A percentile compares a stretch with the other conserved stretches of the same genome.
These are phyloP conservation scores for Sorex araneus DNA, from an alignment of 2,113 vertebrate genomes.

Conservation along the genomic window DNA sequence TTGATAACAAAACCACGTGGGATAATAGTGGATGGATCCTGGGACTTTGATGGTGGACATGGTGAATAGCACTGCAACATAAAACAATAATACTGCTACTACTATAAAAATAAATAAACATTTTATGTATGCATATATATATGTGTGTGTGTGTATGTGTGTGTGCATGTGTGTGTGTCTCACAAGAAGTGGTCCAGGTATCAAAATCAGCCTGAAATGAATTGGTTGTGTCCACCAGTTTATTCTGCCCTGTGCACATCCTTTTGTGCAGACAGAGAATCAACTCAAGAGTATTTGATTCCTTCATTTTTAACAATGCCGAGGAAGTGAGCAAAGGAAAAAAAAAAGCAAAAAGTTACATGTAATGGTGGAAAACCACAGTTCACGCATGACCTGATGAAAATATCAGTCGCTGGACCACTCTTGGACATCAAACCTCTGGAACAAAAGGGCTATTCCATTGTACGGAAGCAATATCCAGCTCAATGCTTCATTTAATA, in stretches of 20 bases:
- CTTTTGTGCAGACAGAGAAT: not conserved
- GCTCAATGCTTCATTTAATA: constrained; percentile 72
- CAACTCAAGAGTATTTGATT: constrained; percentile 32
- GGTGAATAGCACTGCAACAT: too few relatives aligned
- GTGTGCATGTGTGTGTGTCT: too few relatives aligned
- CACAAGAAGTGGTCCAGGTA: not conserved
- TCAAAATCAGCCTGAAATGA: not conserved
- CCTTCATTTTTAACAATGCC: constrained; percentile 47
- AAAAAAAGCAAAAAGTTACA: constrained; percentile 33
- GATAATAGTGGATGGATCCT: too few relatives aligned
- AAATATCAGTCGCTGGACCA: not conserved
- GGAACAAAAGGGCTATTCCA: constrained; percentile 43
- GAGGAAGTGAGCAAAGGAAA: constrained; percentile 27
- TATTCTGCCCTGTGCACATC: not conserved
- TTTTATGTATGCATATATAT: too few relatives aligned
- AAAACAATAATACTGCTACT: too few relatives aligned
- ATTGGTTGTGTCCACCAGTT: not conserved
- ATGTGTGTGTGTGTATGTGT: too few relatives aligned
- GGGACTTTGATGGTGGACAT: too few relatives aligned
- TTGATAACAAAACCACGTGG: not conserved
- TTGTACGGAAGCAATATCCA: constrained; percentile 23
- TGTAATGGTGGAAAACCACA: not conserved
- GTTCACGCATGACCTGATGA: not conserved
- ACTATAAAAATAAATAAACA: too few relatives aligned
- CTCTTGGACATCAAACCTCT: not conserved